Evolutionary conservation across 2,113 vertebrate species (phyloP), one percentile per base, ranked within the genome.

Genomic region (Albula glossodonta): DNA sequence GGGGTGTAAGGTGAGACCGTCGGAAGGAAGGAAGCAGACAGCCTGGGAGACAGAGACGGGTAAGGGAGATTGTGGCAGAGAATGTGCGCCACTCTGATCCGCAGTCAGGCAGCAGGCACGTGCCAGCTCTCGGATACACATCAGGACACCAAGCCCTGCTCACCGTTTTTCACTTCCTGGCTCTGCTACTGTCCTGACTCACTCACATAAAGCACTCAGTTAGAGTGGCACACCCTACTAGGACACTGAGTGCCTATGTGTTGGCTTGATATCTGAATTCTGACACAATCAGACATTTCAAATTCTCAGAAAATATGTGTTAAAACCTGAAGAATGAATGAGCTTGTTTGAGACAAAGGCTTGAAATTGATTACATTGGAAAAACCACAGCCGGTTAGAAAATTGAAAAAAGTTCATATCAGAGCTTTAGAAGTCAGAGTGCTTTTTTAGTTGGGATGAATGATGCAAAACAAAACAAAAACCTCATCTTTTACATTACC

Each of bases 1-100:
- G 57, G 79, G 81, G 83, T 87, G 88, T 87, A 88, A 89, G 83
- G 78, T 88, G 87, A 89, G 86, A 86, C 87, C 74, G 78, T 41
- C 31, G 31, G 31, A 41, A 41, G 10, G 83, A 41, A 83, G 89
- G 87, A 88, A 86, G 85, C 77, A 84, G 74, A 63, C 78, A 79
- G 78, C 13, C 78, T 49, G 4, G 41, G 78, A 49, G 15, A 70
- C 41, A 11, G 52, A 41, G 17, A 81, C 19, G 85, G 50, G 81
- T 78, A 17, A 51, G 60, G 9, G 57, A 57, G 63, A 82, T 79
- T 78, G 31, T 56, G 66, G 74, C 57, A 50, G 84, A 81, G 84
- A 83, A 78, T 12, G 86, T 13, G 17, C 17, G 9, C 60, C 60
- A 19, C 22, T 22, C 60, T 66, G 3, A 66, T 15, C 17, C 9